phyloP scores from a whole-genome alignment of 92 coral and sea anemone genomes.

The Palythoa caribaeorum region DNA sequence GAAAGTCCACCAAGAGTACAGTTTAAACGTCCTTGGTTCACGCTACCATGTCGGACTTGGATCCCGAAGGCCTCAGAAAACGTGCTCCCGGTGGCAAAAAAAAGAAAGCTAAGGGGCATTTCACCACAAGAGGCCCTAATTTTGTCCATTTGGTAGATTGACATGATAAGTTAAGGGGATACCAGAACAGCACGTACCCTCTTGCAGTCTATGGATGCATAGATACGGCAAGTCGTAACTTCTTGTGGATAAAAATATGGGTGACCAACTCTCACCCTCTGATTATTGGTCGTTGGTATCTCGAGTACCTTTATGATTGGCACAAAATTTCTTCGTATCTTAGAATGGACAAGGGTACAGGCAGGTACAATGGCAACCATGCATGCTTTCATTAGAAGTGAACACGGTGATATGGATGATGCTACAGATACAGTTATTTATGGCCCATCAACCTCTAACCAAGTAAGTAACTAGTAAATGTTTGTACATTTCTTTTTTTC shows the following conservation, averaged over 20 bases:
- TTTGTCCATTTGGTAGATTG: slow-evolving; percentile 61
- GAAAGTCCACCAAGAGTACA: neutral
- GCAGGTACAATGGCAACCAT: slow-evolving; percentile 55
- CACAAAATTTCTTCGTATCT: slow-evolving; percentile 17
- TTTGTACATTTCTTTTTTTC: slow-evolving; percentile 12
- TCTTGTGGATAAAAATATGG: slow-evolving; percentile 52
- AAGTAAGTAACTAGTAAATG: slow-evolving; percentile 27
- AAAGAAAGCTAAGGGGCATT: slow-evolving; percentile 46
- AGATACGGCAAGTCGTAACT: slow-evolving; percentile 54
- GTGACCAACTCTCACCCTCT: slow-evolving; percentile 54
- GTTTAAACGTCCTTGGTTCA: slow-evolving; percentile 14
- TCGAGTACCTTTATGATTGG: slow-evolving; percentile 48
- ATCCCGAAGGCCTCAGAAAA: slow-evolving; percentile 60
- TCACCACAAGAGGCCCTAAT: slow-evolving; percentile 54
- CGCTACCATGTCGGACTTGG: slow-evolving; percentile 47
- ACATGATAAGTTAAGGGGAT: slow-evolving; percentile 59
- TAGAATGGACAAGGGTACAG: slow-evolving; percentile 48
- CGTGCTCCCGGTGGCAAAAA: slow-evolving; percentile 47
- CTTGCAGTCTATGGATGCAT: slow-evolving; percentile 56
- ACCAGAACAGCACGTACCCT: slow-evolving; percentile 57
- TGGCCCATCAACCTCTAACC: slow-evolving; percentile 60
- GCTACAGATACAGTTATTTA: slow-evolving; percentile 49
- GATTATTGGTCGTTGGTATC: slow-evolving; percentile 55
- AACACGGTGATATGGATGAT: slow-evolving; percentile 56
- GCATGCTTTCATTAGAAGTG: slow-evolving; percentile 53